phyloP scores from a whole-genome alignment of 2,888 invertebrate genomes.

The Andrena hattorfiana region DNA sequence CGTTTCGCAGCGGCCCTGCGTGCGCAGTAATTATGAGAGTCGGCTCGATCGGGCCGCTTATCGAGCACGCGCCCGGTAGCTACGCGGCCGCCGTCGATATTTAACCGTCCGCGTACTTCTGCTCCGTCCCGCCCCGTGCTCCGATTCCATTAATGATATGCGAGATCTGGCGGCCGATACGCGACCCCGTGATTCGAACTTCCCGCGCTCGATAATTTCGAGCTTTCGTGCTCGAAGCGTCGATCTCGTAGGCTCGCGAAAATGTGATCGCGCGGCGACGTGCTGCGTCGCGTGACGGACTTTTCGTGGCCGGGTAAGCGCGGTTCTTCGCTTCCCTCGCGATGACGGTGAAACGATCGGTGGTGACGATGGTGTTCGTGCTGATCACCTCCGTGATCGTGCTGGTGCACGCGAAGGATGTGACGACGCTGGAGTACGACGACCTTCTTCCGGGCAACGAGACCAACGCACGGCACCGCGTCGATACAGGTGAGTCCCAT shows the following conservation, averaged over 20 bases:
- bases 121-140: not conserved
- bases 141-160: constrained; percentile 41
- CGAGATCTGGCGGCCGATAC: constrained; percentile 7
- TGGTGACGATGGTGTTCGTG: constrained; percentile 72
- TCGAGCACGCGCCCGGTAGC: constrained; percentile 3
- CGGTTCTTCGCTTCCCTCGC: constrained; percentile 25
- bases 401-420: constrained; percentile 71
- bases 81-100: not conserved
- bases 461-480: constrained; percentile 64
- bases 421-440: constrained; percentile 69
- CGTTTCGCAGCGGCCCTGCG: constrained; percentile 25
- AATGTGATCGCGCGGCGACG: constrained; percentile 65
- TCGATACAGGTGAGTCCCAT: constrained; percentile 73
- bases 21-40: constrained; percentile 48
- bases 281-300: constrained; percentile 52
- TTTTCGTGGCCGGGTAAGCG: constrained; percentile 46
- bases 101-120: not conserved
- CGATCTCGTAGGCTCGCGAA: constrained; percentile 40
- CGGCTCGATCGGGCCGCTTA: constrained; percentile 29
- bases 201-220: constrained; percentile 53
- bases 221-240: constrained; percentile 17
- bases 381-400: constrained; percentile 71
- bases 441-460: constrained; percentile 65
- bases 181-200: constrained; percentile 45
- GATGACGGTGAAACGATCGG: constrained; percentile 63